Conservation (phyloP, 2,888 invertebrate species). For the Philereme vetulata region DNA sequence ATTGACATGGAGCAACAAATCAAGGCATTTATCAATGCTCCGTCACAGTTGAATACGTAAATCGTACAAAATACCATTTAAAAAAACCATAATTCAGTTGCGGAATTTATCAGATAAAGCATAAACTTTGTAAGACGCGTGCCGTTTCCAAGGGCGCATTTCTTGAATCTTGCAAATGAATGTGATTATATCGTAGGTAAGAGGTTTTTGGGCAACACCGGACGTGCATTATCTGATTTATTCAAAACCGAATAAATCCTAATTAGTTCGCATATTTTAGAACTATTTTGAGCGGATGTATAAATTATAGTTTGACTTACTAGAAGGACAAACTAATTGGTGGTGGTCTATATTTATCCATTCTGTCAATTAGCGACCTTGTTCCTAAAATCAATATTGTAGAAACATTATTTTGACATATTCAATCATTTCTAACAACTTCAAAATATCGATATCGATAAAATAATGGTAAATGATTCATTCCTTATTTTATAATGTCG, state of each 20-base stretch:
- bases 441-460: conserved; percentile 18
- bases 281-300: conserved; percentile 18
- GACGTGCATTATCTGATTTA: conserved; percentile 34
- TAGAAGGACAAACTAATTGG: conserved; percentile 14
- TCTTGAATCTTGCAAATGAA: conserved; percentile 24
- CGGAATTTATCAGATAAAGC: conserved; percentile 32
- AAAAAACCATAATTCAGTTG: conserved; percentile 21
- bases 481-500: background rate
- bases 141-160: conserved; percentile 32
- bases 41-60: conserved; percentile 25
- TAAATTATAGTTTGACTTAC: conserved; percentile 13
- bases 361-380: conserved; percentile 13
- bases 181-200: conserved; percentile 27
- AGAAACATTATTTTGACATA: conserved; percentile 4
- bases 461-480: background rate
- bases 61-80: conserved; percentile 15
- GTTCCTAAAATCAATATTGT: conserved; percentile 1
- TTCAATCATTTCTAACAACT: background rate
- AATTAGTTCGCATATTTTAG: conserved; percentile 14
- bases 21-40: conserved; percentile 6
- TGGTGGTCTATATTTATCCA: conserved; percentile 6
- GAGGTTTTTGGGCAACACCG: conserved; percentile 30
- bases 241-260: conserved; percentile 28
- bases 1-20: conserved; percentile 31
- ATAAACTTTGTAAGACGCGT: conserved; percentile 29